Percentiles rank a stretch among this genome's conserved stretches.
phyloP scores from a whole-genome alignment of 2,888 invertebrate species.

The Brenthis daphne region DNA sequence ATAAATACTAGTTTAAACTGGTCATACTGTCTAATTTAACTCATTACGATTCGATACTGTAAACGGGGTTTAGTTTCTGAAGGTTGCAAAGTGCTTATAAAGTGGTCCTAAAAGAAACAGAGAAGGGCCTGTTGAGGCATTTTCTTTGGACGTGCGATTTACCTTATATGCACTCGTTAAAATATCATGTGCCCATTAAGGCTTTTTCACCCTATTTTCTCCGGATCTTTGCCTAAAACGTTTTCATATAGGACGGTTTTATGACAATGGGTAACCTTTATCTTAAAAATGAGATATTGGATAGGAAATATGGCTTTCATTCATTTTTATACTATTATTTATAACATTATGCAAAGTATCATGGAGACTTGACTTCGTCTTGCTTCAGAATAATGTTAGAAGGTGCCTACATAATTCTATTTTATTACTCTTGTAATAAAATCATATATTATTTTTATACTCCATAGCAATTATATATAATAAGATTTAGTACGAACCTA shows the following conservation, averaged over 20 bases:
- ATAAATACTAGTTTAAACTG: too few relatives aligned
- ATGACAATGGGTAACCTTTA: conserved; percentile 23
- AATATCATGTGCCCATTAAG: conserved; percentile 40
- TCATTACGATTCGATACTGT: conserved; percentile 9
- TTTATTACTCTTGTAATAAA: too few relatives aligned
- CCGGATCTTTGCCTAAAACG: conserved; percentile 23
- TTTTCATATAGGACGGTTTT: conserved; percentile 20
- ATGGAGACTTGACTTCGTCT: not conserved
- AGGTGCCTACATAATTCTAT: too few relatives aligned
- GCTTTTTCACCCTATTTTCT: conserved; percentile 25
- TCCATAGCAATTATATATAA: too few relatives aligned
- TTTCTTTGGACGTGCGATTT: conserved; percentile 47
- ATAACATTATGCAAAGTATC: not conserved
- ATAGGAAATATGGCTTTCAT: not conserved
- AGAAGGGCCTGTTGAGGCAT: conserved; percentile 40
- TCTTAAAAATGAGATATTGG: conserved; percentile 16
- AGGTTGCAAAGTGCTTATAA: conserved; percentile 66
- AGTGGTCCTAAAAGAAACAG: conserved; percentile 50
- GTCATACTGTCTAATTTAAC: not conserved
- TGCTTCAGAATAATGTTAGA: too few relatives aligned
- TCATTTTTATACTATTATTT: conserved; percentile 7
- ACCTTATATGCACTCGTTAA: conserved; percentile 49
- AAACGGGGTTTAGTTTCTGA: conserved; percentile 23
- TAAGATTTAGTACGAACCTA: too few relatives aligned
- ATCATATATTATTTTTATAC: too few relatives aligned